Evolutionary conservation across 1,140 invertebrate species (phyloP).

Genomic region (Cylas formicarius): DNA sequence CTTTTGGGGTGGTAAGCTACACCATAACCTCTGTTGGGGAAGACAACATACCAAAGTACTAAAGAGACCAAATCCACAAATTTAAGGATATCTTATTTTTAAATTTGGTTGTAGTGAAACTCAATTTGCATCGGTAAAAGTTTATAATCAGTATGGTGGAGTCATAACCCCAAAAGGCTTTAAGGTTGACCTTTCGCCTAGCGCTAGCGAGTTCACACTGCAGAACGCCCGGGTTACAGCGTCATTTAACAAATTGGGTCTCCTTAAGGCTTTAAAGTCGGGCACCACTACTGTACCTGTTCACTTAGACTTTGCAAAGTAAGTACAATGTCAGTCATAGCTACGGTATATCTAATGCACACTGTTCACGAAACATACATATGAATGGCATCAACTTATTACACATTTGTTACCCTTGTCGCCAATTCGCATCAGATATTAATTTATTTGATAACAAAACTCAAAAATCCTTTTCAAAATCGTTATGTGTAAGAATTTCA

Average conservation of each 20-base stretch:
- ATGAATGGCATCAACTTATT: too few relatives aligned
- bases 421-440: too few relatives aligned
- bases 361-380: too few relatives aligned
- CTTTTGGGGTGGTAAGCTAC: conserved; percentile 32
- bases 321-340: too few relatives aligned
- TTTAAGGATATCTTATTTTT: too few relatives aligned
- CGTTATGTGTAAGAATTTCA: too few relatives aligned
- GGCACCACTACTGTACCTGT: conserved; percentile 50
- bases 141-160: conserved; percentile 42
- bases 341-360: too few relatives aligned
- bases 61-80: too few relatives aligned
- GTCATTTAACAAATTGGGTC: conserved; percentile 58
- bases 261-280: conserved; percentile 55
- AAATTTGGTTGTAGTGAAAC: conserved; percentile 47
- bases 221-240: conserved; percentile 53
- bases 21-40: conserved; percentile 32
- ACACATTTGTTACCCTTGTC: too few relatives aligned
- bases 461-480: too few relatives aligned
- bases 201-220: conserved; percentile 52
- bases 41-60: conserved; percentile 38
- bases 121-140: conserved; percentile 46
- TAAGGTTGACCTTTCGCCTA: conserved; percentile 40
- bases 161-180: conserved; percentile 39
- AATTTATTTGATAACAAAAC: too few relatives aligned
- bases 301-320: conserved; percentile 63